phyloP scores from a whole-genome alignment of 1,140 invertebrate species.

The Zaprionus inermis region DNA sequence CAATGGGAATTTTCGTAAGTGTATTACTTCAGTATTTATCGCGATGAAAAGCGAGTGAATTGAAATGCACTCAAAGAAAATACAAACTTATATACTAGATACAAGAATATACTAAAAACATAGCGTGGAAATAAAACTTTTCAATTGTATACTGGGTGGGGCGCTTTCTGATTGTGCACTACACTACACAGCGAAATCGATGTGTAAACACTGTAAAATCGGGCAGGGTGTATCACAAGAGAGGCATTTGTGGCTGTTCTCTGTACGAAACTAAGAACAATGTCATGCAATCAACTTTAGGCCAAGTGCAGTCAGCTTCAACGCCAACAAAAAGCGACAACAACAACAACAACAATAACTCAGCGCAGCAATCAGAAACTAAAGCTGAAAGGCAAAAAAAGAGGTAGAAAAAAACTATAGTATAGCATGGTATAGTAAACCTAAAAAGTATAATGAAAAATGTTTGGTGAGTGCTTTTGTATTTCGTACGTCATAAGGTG shows the following conservation, averaged over 20 bases:
- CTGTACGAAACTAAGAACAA: slow-evolving; percentile 66
- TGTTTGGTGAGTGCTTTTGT: slow-evolving; percentile 50
- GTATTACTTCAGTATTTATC: slow-evolving; percentile 72
- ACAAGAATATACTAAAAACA: slow-evolving; percentile 7
- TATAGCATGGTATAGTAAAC: slow-evolving; percentile 23
- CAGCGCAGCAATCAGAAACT: slow-evolving; percentile 2
- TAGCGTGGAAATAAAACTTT: slow-evolving; percentile 46
- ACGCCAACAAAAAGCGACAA: slow-evolving; percentile 44
- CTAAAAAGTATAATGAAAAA: slow-evolving; percentile 51
- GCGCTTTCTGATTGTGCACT: slow-evolving; percentile 47
- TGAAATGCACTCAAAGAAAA: slow-evolving; percentile 58
- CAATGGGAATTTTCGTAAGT: slow-evolving; percentile 71
- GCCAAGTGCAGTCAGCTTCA: slow-evolving; percentile 66
- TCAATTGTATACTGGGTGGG: slow-evolving; percentile 15
- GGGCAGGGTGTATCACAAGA: not conserved
- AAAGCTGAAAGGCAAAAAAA: slow-evolving; percentile 13
- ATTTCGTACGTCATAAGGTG: slow-evolving; percentile 48
- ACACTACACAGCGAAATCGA: slow-evolving; percentile 63
- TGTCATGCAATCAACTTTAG: slow-evolving; percentile 77
- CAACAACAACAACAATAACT: slow-evolving; percentile 24
- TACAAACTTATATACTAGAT: not conserved
- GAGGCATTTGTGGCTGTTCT: slow-evolving; percentile 3
- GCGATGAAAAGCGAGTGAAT: slow-evolving; percentile 60
- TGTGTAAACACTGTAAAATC: slow-evolving; percentile 54
- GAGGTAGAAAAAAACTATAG: slow-evolving; percentile 1